Conservation (phyloP, 2,113 vertebrate genomes). For the Neopipo cinnamomea region DNA sequence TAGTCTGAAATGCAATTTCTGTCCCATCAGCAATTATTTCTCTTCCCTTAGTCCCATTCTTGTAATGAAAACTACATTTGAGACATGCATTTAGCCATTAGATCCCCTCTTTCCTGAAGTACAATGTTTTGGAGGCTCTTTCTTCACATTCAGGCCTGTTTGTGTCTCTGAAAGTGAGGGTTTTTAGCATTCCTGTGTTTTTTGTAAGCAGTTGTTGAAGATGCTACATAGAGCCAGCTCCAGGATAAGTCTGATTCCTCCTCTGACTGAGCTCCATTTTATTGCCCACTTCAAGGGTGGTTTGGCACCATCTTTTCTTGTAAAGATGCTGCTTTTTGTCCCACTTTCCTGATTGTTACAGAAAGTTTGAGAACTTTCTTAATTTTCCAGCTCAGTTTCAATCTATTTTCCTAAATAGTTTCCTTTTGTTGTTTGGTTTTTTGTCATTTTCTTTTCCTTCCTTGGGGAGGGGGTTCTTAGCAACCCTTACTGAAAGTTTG, state of each 20-base stretch:
- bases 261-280: not conserved
- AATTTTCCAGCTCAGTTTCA: not conserved
- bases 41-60: rapidly evolving
- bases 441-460: not conserved
- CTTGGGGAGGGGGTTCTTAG: not conserved
- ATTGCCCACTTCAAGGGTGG: not conserved
- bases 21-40: not conserved
- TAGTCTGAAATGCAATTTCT: not conserved
- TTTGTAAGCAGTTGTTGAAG: not conserved
- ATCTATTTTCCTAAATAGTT: not conserved
- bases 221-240: not conserved
- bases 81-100: not conserved
- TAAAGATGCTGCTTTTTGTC: not conserved
- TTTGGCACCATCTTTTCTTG: not conserved
- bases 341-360: not conserved
- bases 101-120: not conserved
- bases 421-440: not conserved
- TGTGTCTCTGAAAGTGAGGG: not conserved
- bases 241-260: not conserved
- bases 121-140: not conserved
- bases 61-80: not conserved
- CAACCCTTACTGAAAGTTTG: not conserved
- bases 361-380: not conserved
- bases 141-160: not conserved
- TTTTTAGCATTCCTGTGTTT: not conserved